Evolutionary conservation across 2,113 vertebrate species (phyloP), one percentile per base, ranked within the genome.

Genomic region (Istiophorus platypterus): DNA sequence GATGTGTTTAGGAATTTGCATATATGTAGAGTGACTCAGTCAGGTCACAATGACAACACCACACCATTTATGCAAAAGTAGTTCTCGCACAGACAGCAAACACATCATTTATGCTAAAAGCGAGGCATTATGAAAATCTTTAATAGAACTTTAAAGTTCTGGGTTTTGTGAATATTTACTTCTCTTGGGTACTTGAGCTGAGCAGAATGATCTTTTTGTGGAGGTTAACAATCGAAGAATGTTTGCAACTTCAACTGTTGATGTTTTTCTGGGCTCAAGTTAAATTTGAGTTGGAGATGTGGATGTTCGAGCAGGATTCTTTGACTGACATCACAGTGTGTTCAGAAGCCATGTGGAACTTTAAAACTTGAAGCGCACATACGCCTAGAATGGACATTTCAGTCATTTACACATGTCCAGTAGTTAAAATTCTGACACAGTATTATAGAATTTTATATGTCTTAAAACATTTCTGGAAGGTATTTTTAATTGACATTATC

Each of bases 1-100:
- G 87, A 77, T 88, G 86, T 83, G 78, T 67, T 74, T 17, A 72
- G 61, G 45, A 65, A 90, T 94, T 94, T 95, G 89, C 88, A 90
- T 94, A 31, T 18, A 37, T 71, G 52, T 68, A 54, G 63, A 84
- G 86, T 79, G 72, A 81, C 41, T 57, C 22, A 3, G n/a, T 59
- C 51, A 57, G 62, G 42, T 83, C 84, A 84, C n/a, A 12, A 59
- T 57, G 71, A 81, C 72, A 81, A n/a, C 37, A 26, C 47, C 17
- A 71, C 39, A 47, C 12, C 42, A 27, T 24, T 14, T 51, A 17
- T 47, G 7, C 26, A 49, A 73, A 39, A 18, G 18, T 24, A 15
- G n/a, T 26, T 17, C 42, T 59, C 56, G 39, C 47, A n/a, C 13
- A 14, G 45, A 24, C 29, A 57, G 45, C 17, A 2, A 11, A 24